Percentiles rank a stretch among this genome's conserved stretches.
Conservation (phyloP, 2,888 invertebrate species). For the Ptychoptera albimana region DNA sequence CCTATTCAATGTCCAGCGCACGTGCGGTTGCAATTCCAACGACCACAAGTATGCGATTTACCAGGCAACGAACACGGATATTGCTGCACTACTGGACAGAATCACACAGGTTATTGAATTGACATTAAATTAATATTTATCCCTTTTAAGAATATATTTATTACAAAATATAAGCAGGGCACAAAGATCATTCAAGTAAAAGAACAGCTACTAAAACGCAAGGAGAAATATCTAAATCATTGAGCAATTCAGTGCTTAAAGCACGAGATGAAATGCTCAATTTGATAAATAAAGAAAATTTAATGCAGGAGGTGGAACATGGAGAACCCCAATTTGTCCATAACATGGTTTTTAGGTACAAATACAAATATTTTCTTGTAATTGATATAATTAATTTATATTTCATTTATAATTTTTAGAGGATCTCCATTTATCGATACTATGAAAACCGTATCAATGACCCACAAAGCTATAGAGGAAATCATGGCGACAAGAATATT, state of each 20-base stretch:
- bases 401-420: conserved; percentile 13
- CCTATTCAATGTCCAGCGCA: conserved; percentile 51
- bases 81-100: conserved; percentile 45
- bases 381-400: too few relatives aligned
- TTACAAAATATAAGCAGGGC: too few relatives aligned
- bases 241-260: too few relatives aligned
- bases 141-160: too few relatives aligned
- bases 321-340: conserved; percentile 27
- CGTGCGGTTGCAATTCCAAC: conserved; percentile 25
- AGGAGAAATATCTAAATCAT: too few relatives aligned
- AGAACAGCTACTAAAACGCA: too few relatives aligned
- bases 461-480: conserved; percentile 34
- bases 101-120: conserved; percentile 31
- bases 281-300: too few relatives aligned
- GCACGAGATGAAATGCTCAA: too few relatives aligned
- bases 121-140: too few relatives aligned
- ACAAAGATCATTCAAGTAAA: too few relatives aligned
- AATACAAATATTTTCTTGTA: too few relatives aligned
- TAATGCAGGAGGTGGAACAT: conserved; percentile 19
- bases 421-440: conserved; percentile 22
- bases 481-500: conserved; percentile 34
- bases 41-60: conserved; percentile 37
- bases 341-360: conserved; percentile 24
- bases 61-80: conserved; percentile 33
- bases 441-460: conserved; percentile 28